These are phyloP conservation scores for Lanistes nyassanus DNA, from an alignment of 1,140 invertebrate species.

Conservation along the genomic window DNA sequence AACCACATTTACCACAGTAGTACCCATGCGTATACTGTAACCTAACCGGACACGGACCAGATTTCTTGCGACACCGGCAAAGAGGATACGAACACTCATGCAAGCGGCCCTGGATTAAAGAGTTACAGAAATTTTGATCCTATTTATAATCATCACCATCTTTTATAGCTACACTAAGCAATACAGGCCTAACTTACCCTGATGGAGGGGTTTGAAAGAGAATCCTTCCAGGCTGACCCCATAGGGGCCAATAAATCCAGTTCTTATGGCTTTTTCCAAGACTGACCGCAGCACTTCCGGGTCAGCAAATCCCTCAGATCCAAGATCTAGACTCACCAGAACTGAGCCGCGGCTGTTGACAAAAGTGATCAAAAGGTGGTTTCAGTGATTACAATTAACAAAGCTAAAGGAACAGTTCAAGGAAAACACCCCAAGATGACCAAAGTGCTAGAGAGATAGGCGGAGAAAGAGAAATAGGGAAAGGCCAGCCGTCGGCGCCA, in stretches of 20 bases:
- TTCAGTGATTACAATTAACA: not conserved
- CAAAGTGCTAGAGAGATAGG: not conserved
- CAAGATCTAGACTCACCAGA: slow-evolving; percentile 67
- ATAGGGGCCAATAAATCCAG: slow-evolving; percentile 61
- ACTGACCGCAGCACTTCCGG: slow-evolving; percentile 55
- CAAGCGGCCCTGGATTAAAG: not conserved
- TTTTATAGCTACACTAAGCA: too few species aligned
- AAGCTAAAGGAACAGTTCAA: not conserved
- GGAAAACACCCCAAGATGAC: too few species aligned
- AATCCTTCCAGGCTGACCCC: slow-evolving; percentile 66
- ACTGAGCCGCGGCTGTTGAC: slow-evolving; percentile 31
- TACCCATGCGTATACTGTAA: not conserved
- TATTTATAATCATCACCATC: too few species aligned
- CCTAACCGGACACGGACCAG: too few species aligned
- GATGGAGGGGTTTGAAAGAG: slow-evolving; percentile 65
- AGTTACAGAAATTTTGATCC: not conserved
- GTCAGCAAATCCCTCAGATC: slow-evolving; percentile 64
- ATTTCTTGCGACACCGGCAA: not conserved
- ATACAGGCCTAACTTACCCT: too few species aligned
- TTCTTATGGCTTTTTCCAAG: slow-evolving; percentile 56
- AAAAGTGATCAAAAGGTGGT: not conserved
- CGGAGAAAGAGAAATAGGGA: not conserved
- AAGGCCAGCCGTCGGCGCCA: too few species aligned
- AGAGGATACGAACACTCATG: not conserved
- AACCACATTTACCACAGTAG: too few species aligned